Base-by-base conservation (phyloP, 1,140 invertebrate species). In the Triops longicaudatus region DNA sequence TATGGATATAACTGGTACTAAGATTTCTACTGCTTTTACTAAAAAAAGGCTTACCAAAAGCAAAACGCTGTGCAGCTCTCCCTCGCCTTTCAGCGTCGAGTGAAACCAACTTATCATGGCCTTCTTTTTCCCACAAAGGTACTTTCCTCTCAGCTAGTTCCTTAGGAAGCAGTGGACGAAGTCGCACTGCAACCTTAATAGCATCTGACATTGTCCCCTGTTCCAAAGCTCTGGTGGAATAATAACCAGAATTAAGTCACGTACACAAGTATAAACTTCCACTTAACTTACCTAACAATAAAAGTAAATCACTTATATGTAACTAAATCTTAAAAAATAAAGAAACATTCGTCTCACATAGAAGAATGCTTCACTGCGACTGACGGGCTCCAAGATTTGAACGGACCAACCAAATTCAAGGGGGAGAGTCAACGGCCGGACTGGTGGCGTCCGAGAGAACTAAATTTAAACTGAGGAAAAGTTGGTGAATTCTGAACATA, bases 171-270 rank as follows among this genome's bases (percentile, higher is more conserved):
- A 92, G 83, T 22, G 91, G 91, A 74, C 92, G 86, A 71, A 92
- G 85, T 85, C 91, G 90, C 71, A 93, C 89, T 42, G 90, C 91
- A 26, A 93, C 91, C 85, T 90, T 88, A 41, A 91, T 90, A 80
- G 89, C 91, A 80, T 89, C 87, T 1, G 84, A 84, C 86, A 87
- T 87, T 7, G 50, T 14, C 9, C 2, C 31, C 31, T 37, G 6
- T 9, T n/a, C 50, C 14, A 12, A n/a, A 5, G 17, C 14, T 14
- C 50, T 63, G 50, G 17, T 63, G 50, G 17, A 63, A 12, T 17
- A 63, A 63, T 63, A 63, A 63, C 17, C 7, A 63, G 22, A 6
- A n/a, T 6, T 14, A 63, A 17, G 6, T 17, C 17, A 63, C 9
- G 10, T 63, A 6, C 22, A 17, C 3, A 6, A 50, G 6, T 10